Conservation (phyloP, 2,113 vertebrate genomes). For the Rafetus swinhoei region DNA sequence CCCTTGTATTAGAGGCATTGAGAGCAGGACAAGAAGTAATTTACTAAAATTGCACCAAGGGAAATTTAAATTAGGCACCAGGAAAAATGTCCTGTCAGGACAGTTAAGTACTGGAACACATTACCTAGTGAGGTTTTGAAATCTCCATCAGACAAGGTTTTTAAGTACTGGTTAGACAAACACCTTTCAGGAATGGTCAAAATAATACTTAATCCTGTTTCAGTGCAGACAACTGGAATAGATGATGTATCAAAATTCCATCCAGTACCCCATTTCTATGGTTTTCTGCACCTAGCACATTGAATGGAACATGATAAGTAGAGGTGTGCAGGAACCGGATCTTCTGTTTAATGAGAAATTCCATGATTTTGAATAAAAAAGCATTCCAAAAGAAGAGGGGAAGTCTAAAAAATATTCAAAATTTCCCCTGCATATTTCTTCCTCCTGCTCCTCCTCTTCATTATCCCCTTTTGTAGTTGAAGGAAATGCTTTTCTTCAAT, state of each 20-base stretch:
- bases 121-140: neutral
- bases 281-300: neutral
- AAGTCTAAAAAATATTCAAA: neutral
- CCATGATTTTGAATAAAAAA: neutral
- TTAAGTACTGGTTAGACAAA: neutral
- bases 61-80: neutral
- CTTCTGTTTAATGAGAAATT: neutral
- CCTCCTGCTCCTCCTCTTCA: too few species aligned
- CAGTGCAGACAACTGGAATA: neutral
- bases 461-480: neutral
- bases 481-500: neutral
- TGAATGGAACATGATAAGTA: neutral
- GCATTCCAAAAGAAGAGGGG: neutral
- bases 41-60: neutral
- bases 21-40: neutral
- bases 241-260: neutral
- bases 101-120: neutral
- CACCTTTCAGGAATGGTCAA: neutral
- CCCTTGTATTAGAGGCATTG: too few species aligned
- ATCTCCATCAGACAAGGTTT: neutral
- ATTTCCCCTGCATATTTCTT: neutral
- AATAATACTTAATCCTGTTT: too few species aligned
- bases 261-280: neutral
- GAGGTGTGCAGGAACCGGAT: neutral
- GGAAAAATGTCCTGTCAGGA: neutral